Evolutionary conservation across 1,140 invertebrate genomes (phyloP).

Genomic region (Drosophila saltans): DNA sequence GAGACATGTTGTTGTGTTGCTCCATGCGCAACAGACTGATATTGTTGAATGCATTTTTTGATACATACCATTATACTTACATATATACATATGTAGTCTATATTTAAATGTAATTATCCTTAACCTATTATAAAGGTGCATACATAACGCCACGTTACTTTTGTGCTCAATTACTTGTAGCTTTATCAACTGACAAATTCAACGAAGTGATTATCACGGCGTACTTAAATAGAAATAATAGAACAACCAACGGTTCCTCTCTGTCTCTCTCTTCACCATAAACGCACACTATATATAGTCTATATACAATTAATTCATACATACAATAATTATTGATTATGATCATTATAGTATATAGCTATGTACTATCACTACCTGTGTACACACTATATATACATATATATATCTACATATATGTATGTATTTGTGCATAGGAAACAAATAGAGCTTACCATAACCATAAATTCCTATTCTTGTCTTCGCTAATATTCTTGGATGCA

Average conservation of each 20-base stretch:
- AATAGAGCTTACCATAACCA: conserved; percentile 73
- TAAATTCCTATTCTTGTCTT: conserved; percentile 53
- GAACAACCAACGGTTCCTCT: conserved; percentile 63
- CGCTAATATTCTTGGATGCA: conserved; percentile 17
- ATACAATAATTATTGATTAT: background rate
- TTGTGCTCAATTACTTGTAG: conserved; percentile 68
- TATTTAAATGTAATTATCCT: conserved; percentile 5
- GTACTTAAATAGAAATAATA: conserved; percentile 25
- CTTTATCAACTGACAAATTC: conserved; percentile 49
- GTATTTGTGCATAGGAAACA: conserved; percentile 55
- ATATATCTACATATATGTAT: conserved; percentile 42
- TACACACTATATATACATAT: conserved; percentile 26
- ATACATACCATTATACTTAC: conserved; percentile 69
- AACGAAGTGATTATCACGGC: conserved; percentile 26
- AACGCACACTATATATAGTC: conserved; percentile 19
- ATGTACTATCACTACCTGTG: conserved; percentile 10
- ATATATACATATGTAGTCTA: conserved; percentile 23
- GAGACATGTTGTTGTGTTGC: conserved; percentile 59
- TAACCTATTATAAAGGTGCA: conserved; percentile 12
- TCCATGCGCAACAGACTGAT: conserved; percentile 67
- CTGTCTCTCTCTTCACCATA: conserved; percentile 63
- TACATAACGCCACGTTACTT: conserved; percentile 30
- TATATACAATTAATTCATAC: conserved; percentile 5
- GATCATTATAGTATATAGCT: conserved; percentile 21
- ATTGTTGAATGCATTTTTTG: conserved; percentile 78